Evolutionary conservation across 2,113 vertebrate genomes (phyloP).

Genomic region (Pheucticus melanocephalus): DNA sequence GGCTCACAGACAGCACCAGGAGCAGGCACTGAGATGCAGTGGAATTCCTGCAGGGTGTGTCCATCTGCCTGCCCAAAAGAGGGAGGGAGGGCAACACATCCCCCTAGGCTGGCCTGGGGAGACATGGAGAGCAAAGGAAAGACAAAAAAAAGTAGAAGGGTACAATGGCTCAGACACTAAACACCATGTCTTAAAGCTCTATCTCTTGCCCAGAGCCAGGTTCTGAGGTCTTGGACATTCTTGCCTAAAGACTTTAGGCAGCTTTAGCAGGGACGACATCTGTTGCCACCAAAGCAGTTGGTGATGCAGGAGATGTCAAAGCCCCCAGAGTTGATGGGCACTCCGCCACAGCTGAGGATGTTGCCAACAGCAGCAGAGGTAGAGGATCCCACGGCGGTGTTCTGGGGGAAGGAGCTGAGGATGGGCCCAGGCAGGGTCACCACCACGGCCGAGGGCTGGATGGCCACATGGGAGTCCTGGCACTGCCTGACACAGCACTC

Average conservation of each 20-base stretch:
- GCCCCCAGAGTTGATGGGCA: background rate
- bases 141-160: background rate
- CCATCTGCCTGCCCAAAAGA: background rate
- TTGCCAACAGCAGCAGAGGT: background rate
- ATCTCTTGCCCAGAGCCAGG: background rate
- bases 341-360: background rate
- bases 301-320: no score
- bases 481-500: background rate
- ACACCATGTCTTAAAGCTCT: background rate
- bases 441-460: rapidly evolving
- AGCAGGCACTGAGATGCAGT: background rate
- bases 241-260: background rate
- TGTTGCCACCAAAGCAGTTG: background rate
- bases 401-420: background rate
- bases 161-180: background rate
- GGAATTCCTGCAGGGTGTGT: background rate
- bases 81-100: background rate
- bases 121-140: background rate
- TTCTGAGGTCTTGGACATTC: rapidly evolving
- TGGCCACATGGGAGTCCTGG: background rate
- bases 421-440: background rate
- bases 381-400: background rate
- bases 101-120: no score
- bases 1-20: background rate
- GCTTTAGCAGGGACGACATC: background rate